A percentile compares a stretch with the other conserved stretches of the same genome.
phyloP scores from a whole-genome alignment of 2,113 vertebrate genomes.

The Burhinus oedicnemus region DNA sequence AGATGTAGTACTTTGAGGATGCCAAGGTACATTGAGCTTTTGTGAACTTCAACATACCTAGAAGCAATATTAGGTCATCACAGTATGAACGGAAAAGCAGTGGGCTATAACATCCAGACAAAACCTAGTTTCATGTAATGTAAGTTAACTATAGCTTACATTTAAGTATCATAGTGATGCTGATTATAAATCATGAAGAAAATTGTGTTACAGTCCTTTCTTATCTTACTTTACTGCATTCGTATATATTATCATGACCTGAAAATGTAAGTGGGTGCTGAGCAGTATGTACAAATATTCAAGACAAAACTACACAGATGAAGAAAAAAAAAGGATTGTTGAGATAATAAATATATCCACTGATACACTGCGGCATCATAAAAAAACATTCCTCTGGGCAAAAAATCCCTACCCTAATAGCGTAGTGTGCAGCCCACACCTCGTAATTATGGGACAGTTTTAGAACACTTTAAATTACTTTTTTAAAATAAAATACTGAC shows the following conservation, averaged over 20 bases:
- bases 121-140: not conserved
- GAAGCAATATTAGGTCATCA: not conserved
- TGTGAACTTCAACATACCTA: not conserved
- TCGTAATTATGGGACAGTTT: not conserved
- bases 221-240: not conserved
- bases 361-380: not conserved
- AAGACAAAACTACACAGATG: not conserved
- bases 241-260: not conserved
- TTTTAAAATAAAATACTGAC: not conserved
- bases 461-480: not conserved
- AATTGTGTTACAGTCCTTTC: not conserved
- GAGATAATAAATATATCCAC: not conserved
- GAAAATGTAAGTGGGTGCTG: not conserved
- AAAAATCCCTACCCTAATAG: rapidly evolving
- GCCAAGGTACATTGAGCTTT: conserved; percentile 37
- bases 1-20: not conserved
- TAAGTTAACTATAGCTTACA: not conserved
- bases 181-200: not conserved
- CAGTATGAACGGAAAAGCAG: not conserved
- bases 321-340: not conserved
- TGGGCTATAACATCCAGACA: not conserved
- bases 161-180: not conserved
- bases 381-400: not conserved
- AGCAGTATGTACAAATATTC: not conserved
- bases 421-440: not conserved